Percentiles rank a stretch among this genome's conserved stretches.
These are phyloP conservation scores for Schizopygopsis malacanthus DNA, from an alignment of 2,797 vertebrate species.

Conservation along the genomic window DNA sequence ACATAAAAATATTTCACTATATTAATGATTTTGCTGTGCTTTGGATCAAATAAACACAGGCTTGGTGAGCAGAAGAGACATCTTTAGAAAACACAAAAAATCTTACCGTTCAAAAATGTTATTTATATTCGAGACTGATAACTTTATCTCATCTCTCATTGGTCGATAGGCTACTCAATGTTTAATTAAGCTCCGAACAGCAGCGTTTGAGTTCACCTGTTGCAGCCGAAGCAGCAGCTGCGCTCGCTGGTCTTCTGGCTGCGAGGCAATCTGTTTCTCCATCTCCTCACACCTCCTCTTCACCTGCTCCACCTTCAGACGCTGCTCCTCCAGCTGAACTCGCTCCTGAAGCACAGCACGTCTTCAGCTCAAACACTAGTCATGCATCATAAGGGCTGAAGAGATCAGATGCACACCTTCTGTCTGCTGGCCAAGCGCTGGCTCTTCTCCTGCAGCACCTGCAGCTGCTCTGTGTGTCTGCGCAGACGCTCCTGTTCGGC, in stretches of 20 bases:
- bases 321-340: slow-evolving; percentile 78
- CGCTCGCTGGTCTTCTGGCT: slow-evolving; percentile 79
- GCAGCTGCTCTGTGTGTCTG: slow-evolving; percentile 76
- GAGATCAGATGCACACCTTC: slow-evolving; percentile 66
- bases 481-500: slow-evolving; percentile 77
- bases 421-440: slow-evolving; percentile 65
- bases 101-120: no score
- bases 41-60: no score
- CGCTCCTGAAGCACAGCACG: slow-evolving; percentile 74
- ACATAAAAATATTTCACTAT: no score
- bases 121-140: no score
- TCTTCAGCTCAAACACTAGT: slow-evolving; percentile 14
- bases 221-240: slow-evolving; percentile 77
- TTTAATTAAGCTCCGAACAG: background rate
- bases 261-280: slow-evolving; percentile 75
- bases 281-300: slow-evolving; percentile 74
- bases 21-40: no score
- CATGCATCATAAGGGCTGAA: background rate
- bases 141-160: background rate
- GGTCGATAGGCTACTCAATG: background rate
- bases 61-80: no score
- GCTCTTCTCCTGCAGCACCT: slow-evolving; percentile 73
- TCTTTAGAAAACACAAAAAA: no score
- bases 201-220: slow-evolving; percentile 71
- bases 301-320: slow-evolving; percentile 77